phyloP scores from a whole-genome alignment of 1,140 invertebrate species.

The Stegodyphus mimosarum region DNA sequence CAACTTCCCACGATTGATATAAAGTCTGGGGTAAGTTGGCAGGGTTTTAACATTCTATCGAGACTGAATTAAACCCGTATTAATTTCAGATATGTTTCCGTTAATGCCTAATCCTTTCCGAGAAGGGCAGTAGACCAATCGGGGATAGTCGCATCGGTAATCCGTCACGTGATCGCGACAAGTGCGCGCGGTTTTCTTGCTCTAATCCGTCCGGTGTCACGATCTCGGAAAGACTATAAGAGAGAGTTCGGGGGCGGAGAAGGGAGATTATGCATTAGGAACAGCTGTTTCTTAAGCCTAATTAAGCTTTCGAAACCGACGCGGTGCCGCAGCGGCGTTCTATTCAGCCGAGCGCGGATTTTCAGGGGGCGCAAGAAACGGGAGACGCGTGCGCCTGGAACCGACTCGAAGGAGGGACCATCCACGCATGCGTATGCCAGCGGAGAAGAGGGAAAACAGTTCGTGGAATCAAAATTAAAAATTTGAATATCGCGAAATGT shows the following conservation, averaged over 20 bases:
- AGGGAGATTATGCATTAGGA: conserved; percentile 43
- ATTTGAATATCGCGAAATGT: no score
- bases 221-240: no score
- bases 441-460: no score
- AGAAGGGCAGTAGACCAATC: neutral
- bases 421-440: no score
- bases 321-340: conserved; percentile 46
- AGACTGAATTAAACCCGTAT: conserved; percentile 7
- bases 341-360: conserved; percentile 31
- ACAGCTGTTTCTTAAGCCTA: conserved; percentile 60
- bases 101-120: conserved; percentile 21
- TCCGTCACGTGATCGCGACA: conserved; percentile 58
- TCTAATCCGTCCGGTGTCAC: conserved; percentile 42
- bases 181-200: conserved; percentile 43
- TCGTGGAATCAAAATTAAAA: no score
- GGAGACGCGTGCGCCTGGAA: neutral
- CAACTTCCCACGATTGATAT: no score
- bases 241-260: conserved; percentile 4
- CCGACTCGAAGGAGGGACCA: no score
- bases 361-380: conserved; percentile 14
- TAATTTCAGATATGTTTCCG: conserved; percentile 49
- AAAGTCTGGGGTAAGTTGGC: no score
- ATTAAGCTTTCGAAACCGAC: conserved; percentile 58
- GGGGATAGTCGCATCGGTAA: neutral
- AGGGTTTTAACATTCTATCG: no score